Percentiles rank a stretch among this genome's conserved stretches.
phyloP scores from a whole-genome alignment of 2,113 vertebrate species.

The Sprattus sprattus region DNA sequence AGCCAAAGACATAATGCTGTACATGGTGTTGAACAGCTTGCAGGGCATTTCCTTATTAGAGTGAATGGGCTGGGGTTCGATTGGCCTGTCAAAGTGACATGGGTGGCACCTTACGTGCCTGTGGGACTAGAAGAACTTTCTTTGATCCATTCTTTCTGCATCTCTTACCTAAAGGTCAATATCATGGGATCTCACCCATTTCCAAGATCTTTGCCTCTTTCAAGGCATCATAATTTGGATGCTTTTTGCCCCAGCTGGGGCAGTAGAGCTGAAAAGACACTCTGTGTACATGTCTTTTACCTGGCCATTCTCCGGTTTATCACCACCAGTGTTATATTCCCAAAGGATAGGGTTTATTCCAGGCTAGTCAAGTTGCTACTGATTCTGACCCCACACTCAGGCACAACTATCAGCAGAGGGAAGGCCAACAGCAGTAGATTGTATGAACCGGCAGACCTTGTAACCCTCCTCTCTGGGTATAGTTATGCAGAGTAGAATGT shows the following conservation, averaged over 20 bases:
- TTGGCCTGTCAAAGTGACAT: too few species aligned
- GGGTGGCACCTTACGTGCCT: too few species aligned
- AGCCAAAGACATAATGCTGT: background rate
- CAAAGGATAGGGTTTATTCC: background rate
- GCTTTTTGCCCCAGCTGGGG: too few species aligned
- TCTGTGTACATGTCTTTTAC: too few species aligned
- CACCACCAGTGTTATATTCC: background rate
- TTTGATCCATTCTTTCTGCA: too few species aligned
- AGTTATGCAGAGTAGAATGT: background rate
- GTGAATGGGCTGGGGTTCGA: background rate
- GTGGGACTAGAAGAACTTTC: too few species aligned
- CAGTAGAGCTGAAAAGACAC: too few species aligned
- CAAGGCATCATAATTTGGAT: too few species aligned
- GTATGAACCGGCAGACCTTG: background rate
- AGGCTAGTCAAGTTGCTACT: background rate
- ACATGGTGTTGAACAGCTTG: conserved; percentile 9
- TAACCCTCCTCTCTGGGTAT: background rate
- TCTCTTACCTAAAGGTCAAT: too few species aligned
- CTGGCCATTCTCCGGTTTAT: too few species aligned
- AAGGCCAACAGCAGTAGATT: background rate
- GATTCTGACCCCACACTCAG: background rate
- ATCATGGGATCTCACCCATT: too few species aligned
- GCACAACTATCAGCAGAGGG: background rate
- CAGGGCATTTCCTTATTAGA: background rate
- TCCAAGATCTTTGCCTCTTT: too few species aligned